Conservation (phyloP, 30 jellyfish, hydroid and myxozoan genomes). For the Pelagia noctiluca region DNA sequence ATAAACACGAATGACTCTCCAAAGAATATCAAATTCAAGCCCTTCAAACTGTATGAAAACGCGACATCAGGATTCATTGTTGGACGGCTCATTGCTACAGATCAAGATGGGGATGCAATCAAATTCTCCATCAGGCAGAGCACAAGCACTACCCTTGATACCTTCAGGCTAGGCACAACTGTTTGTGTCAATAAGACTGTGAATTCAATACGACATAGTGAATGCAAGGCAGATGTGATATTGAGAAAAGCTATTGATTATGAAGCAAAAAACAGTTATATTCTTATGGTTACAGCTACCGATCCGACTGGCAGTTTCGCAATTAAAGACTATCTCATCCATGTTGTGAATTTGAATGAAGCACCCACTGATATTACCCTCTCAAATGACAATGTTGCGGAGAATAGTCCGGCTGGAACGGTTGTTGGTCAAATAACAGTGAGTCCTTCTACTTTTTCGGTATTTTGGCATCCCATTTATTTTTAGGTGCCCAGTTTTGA, state of each 20-base stretch:
- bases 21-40: constrained; percentile 34
- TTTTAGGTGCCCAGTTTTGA: too few species aligned
- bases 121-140: constrained; percentile 54
- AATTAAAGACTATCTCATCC: constrained; percentile 24
- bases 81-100: constrained; percentile 75
- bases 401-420: constrained; percentile 60
- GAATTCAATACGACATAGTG: constrained; percentile 28
- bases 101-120: constrained; percentile 66
- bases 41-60: constrained; percentile 57
- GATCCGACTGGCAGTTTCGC: constrained; percentile 57
- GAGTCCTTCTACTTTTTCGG: too few species aligned
- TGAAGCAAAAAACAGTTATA: constrained; percentile 52
- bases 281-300: constrained; percentile 40
- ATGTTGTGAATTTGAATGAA: constrained; percentile 61
- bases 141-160: constrained; percentile 17
- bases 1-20: constrained; percentile 73
- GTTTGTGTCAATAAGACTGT: constrained; percentile 26
- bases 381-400: constrained; percentile 37
- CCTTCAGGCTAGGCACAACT: constrained; percentile 48
- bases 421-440: constrained; percentile 68
- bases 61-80: constrained; percentile 60
- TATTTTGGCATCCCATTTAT: too few species aligned
- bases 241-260: constrained; percentile 38
- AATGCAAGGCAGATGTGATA: constrained; percentile 34
- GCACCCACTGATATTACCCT: constrained; percentile 58